A percentile compares a stretch with the other conserved stretches of the same genome.
phyloP scores from a whole-genome alignment of 2,797 vertebrate species.

The Cossypha heuglini region DNA sequence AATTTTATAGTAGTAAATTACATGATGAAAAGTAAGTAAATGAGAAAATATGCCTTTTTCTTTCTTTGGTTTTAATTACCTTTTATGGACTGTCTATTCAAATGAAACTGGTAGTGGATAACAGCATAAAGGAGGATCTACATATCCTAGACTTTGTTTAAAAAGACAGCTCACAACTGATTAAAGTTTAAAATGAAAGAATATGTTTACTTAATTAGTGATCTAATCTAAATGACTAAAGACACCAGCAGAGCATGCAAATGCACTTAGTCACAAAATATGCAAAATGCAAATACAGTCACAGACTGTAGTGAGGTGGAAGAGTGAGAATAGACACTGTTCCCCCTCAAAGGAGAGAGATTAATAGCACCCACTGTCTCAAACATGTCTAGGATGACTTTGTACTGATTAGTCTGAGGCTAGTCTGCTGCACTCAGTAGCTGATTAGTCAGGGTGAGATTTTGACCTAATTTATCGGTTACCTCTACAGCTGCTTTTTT shows the following conservation, averaged over 20 bases:
- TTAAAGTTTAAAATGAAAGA: background rate
- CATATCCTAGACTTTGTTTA: background rate
- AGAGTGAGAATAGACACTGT: background rate
- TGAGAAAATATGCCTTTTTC: background rate
- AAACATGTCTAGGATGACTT: background rate
- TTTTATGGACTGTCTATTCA: background rate
- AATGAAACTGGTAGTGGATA: background rate
- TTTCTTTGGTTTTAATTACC: background rate
- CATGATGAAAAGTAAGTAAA: background rate
- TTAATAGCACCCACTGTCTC: background rate
- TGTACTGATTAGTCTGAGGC: background rate
- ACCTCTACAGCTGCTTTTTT: background rate
- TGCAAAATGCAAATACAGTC: background rate
- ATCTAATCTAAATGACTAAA: background rate
- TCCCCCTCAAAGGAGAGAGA: background rate
- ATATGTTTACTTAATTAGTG: background rate
- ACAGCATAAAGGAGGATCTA: background rate
- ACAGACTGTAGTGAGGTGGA: background rate
- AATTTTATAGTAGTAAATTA: background rate
- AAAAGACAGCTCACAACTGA: background rate
- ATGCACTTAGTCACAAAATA: background rate
- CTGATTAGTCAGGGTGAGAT: background rate
- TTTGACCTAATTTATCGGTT: background rate
- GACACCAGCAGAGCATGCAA: background rate
- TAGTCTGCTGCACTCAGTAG: background rate